Evolutionary conservation across 1,140 invertebrate genomes (phyloP), one percentile per base, ranked within the genome.

Genomic region (Metaphire vulgaris): DNA sequence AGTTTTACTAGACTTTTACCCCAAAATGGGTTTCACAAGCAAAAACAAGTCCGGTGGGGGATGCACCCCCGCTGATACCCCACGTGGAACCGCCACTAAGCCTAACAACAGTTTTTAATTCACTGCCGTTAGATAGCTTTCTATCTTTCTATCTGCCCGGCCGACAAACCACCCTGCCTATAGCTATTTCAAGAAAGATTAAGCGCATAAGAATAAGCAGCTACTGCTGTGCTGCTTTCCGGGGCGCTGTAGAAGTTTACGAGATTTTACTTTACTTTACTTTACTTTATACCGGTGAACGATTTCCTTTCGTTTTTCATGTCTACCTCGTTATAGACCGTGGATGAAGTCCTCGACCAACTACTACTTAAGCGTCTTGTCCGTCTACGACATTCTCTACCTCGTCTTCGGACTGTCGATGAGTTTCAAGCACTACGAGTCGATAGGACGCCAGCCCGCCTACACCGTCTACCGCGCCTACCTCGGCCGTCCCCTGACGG

Each of bases 271-370:
- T 56, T 56, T 21, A 12, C 21, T 21, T 12, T 56, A 56, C 21
- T 56, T 21, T 56, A 56, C 21, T 56, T 56, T 56, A 21, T 12
- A 56, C 41, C 21, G 41, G 41, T 21, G 21, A 56, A 56, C 41
- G 6, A 56, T 56, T n/a, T n/a, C n/a, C n/a, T n/a, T n/a, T n/a
- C n/a, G n/a, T n/a, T n/a, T n/a, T n/a, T n/a, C n/a, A n/a, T n/a
- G n/a, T n/a, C n/a, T n/a, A n/a, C n/a, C n/a, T n/a, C n/a, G n/a
- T n/a, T n/a, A 56, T 72, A 87, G 91, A 76, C 86, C 90, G 78
- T 88, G 90, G 56, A 92, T 92, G 91, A 85, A 90, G 72, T 89
- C 89, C 75, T 91, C 91, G 69, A 92, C 92, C 67, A 92, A 92
- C 85, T 83, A 81, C 80, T 92, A 92, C 84, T 85, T 92, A 81